Base-by-base conservation (phyloP, 2,113 vertebrate genomes). In the Saiga tatarica region DNA sequence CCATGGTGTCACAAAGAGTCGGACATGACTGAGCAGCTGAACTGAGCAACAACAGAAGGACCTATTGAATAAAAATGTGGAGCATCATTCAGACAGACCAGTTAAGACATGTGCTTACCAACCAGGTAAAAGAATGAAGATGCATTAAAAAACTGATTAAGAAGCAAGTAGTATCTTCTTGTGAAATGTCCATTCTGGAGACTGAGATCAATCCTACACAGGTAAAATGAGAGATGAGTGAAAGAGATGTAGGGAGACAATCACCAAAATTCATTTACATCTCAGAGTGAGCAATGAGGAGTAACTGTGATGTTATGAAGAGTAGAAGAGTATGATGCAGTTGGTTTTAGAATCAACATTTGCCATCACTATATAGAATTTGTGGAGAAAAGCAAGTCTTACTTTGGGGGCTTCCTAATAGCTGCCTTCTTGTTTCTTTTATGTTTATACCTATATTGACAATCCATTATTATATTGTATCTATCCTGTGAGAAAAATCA, bases 1-100 rank as follows among this genome's bases (percentile, higher is more conserved):
- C 64, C 5, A 71, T 36, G 17, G n/a, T 36, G n/a, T 71, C 1
- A 0, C 67, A 71, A 19, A 67, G 19, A 71, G 67, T 71, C 0
- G 0, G n/a, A 71, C n/a, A 36, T 0, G 0, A 36, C n/a, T 71
- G 64, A 71, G n/a, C 2, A 0, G 12, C 19, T 71, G n/a, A 71
- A 23, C 67, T 36, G n/a, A 71, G 36, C n/a, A 36, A 71, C n/a
- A 36, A 71, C 15, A n/a, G 26, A 81, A 33, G 33, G 9, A 26
- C 4, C 4, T 25, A 50, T 13, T 76, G 39, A 50, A 45, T 83
- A 21, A 52, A 87, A 86, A 74, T 19, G 1, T 45, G 26, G 12
- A 13, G 47, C 55, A 45, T 82, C 33, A 90, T n/a, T 57, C 16
- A 14, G 6, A 21, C 36, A 28, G 8, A 42, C 33, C 12, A 52